Evolutionary conservation across 2,888 invertebrate genomes (phyloP), one percentile per base, ranked within the genome.

Genomic region (Tetramorium bicarinatum): DNA sequence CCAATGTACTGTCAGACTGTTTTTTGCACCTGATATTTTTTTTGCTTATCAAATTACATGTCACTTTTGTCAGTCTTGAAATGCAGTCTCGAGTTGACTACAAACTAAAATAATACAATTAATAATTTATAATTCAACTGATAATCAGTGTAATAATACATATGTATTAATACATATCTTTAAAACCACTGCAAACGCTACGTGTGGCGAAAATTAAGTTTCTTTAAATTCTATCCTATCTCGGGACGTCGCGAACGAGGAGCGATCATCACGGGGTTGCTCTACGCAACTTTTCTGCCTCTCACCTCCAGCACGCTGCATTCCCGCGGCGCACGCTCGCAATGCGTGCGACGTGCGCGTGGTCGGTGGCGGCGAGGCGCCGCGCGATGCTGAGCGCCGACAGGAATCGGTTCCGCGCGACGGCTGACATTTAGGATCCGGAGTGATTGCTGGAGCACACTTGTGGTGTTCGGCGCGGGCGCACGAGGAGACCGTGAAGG

Each of bases 271-370:
- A 7, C 38, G n/a, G n/a, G n/a, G 1, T 1, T 61, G 29, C 8
- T 34, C 13, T n/a, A 75, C n/a, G 4, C 52, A 0, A 29, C 29
- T 21, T 52, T 6, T 49, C 44, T 11, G 4, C 15, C 13, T 47
- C 77, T 79, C 59, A 79, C 79, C 64, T 64, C 41, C 21, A 41
- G 41, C 44, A 67, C n/a, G 38, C 13, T 21, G 44, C 21, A 34
- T 56, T 47, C 34, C n/a, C 15, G 52, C 21, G 56, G 34, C 59
- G 21, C 47, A 59, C 47, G 38, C 71, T 21, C 21, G 29, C 29
- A 4, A 47, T 34, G 15, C 18, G 15, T n/a, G 13, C 8, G 13
- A 71, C 38, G 25, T 25, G 59, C 21, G 79, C 79, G 71, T 25
- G 71, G 4, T 61, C 25, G 21, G 6, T 41, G 29, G 34, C 13